Percentiles rank a stretch among this genome's conserved stretches.
These are phyloP conservation scores for Heliconius cydno DNA, from an alignment of 2,888 invertebrate species.

Conservation along the genomic window DNA sequence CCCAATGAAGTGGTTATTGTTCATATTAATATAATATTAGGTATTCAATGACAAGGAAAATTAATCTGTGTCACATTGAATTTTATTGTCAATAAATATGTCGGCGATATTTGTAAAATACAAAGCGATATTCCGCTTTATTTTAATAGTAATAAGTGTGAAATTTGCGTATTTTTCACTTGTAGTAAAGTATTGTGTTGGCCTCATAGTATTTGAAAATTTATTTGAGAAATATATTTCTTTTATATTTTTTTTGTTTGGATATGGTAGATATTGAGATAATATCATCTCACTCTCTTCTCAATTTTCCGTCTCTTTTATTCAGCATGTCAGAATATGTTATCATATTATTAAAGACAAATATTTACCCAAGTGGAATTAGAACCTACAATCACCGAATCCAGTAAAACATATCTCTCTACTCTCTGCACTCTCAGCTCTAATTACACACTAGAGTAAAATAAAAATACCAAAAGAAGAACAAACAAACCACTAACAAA, in stretches of 20 bases:
- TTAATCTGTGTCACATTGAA: slow-evolving; percentile 25
- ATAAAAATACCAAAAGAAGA: neutral
- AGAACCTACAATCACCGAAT: too few species aligned
- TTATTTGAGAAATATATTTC: neutral
- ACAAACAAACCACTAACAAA: neutral
- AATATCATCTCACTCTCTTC: neutral
- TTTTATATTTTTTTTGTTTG: neutral
- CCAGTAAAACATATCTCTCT: too few species aligned
- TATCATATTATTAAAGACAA: neutral
- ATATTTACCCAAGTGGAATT: too few species aligned
- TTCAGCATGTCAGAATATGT: neutral
- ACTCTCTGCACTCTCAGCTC: too few species aligned
- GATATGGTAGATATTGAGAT: neutral
- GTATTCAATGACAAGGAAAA: slow-evolving; percentile 27
- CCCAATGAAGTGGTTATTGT: slow-evolving; percentile 18
- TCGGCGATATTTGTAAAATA: slow-evolving; percentile 10
- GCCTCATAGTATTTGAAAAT: slow-evolving; percentile 1
- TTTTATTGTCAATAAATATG: slow-evolving; percentile 27
- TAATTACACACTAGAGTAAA: neutral
- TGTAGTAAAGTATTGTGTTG: neutral
- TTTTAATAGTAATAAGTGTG: neutral
- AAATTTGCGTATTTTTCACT: neutral
- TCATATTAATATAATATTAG: slow-evolving; percentile 10
- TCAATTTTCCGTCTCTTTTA: neutral
- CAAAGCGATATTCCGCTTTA: neutral